Evolutionary conservation across 2,113 vertebrate species (phyloP).

Genomic region (Odocoileus hemionus): DNA sequence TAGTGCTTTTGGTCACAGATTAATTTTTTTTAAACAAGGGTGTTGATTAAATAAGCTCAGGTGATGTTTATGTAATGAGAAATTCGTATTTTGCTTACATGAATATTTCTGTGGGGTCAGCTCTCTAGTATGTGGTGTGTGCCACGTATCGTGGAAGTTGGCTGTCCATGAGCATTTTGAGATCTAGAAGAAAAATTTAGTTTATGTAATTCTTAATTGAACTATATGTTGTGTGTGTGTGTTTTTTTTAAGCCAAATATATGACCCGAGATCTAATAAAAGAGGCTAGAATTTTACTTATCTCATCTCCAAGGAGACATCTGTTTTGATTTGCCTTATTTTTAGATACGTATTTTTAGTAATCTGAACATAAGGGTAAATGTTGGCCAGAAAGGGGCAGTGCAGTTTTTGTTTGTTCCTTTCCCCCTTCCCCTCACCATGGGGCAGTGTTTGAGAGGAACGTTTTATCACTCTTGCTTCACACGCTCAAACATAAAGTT

Average conservation of each 20-base stretch:
- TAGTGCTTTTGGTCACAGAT: background rate
- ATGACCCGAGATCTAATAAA: slow-evolving; percentile 29
- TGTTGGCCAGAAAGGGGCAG: background rate
- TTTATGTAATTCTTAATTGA: background rate
- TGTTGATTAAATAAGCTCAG: background rate
- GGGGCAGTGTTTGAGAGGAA: background rate
- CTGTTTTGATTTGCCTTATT: background rate
- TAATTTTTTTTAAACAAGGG: background rate
- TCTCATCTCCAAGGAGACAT: background rate
- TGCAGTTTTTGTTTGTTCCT: background rate
- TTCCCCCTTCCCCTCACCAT: background rate
- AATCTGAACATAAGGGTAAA: background rate
- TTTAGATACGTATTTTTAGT: background rate
- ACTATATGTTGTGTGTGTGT: background rate
- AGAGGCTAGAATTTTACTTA: slow-evolving; percentile 37
- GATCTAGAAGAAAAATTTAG: background rate
- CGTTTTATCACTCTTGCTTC: background rate
- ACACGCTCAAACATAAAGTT: background rate
- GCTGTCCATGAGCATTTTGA: background rate
- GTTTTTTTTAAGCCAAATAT: slow-evolving; percentile 25
- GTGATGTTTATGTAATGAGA: background rate
- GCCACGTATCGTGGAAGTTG: background rate
- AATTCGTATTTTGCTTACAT: background rate
- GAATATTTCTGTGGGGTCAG: background rate
- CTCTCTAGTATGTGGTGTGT: background rate